A percentile compares a stretch with the other conserved stretches of the same genome.
phyloP scores from a whole-genome alignment of 1,140 invertebrate genomes.

The Musca domestica region DNA sequence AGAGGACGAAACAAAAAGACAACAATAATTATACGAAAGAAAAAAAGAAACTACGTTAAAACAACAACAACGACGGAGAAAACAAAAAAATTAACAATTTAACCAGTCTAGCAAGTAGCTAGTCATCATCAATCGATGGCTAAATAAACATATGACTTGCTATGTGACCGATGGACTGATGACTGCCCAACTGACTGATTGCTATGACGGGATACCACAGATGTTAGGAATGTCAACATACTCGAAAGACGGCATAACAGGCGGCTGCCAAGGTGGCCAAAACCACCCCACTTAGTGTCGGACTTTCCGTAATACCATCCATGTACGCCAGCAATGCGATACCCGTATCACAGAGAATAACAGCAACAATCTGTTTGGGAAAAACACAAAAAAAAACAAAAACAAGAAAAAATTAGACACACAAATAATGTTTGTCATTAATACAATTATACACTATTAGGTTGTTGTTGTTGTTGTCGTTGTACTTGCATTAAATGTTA shows the following conservation, averaged over 20 bases:
- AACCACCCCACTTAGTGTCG: constrained; percentile 88
- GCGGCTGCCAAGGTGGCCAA: constrained; percentile 83
- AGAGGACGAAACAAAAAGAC: not conserved
- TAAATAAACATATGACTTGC: too few relatives aligned
- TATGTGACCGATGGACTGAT: not conserved
- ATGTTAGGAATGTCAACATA: constrained; percentile 18
- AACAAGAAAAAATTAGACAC: not conserved
- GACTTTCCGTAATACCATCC: constrained; percentile 88
- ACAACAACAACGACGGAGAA: not conserved
- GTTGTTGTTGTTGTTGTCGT: constrained; percentile 3
- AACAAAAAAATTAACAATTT: not conserved
- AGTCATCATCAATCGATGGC: too few relatives aligned
- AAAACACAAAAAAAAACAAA: constrained; percentile 2
- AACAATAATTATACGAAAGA: not conserved
- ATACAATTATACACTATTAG: not conserved
- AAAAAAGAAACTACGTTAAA: constrained; percentile 7
- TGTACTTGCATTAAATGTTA: constrained; percentile 9
- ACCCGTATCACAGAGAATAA: constrained; percentile 91
- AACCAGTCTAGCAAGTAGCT: not conserved
- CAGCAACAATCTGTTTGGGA: constrained; percentile 79
- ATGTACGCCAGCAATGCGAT: constrained; percentile 92
- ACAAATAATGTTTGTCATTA: not conserved
- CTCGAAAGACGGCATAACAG: constrained; percentile 83
- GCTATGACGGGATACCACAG: not conserved
- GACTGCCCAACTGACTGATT: not conserved